Conservation (phyloP, 2,888 invertebrate species). For the Caenorhabditis plicata region DNA sequence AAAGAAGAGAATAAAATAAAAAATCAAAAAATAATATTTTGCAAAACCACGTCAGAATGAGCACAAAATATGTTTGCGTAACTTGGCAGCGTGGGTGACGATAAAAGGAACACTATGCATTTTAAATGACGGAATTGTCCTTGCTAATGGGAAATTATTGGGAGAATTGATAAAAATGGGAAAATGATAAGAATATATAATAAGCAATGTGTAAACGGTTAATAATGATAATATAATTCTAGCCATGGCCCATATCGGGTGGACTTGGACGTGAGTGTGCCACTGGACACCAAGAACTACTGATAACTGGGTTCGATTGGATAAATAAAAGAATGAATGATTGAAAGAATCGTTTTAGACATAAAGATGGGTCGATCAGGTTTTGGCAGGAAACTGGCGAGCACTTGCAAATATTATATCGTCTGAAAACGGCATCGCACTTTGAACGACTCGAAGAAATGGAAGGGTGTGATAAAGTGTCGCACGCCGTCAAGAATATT, state of each 20-base stretch:
- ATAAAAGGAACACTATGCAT: constrained; percentile 1
- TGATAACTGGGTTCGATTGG: constrained; percentile 77
- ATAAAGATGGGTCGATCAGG: constrained; percentile 90
- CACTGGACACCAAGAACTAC: constrained; percentile 94
- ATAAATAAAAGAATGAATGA: background rate
- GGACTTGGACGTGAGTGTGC: constrained; percentile 94
- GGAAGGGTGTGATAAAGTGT: constrained; percentile 44
- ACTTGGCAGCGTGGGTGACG: constrained; percentile 1
- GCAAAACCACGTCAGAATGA: constrained; percentile 21
- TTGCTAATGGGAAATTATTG: background rate
- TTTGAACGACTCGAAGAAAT: constrained; percentile 65
- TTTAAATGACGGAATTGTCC: constrained; percentile 1
- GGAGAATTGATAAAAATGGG: background rate
- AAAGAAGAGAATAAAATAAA: background rate
- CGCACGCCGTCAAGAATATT: constrained; percentile 55
- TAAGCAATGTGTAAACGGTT: too few species aligned
- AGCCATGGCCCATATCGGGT: constrained; percentile 92
- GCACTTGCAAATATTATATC: constrained; percentile 73
- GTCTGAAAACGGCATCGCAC: constrained; percentile 79
- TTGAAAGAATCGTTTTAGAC: constrained; percentile 32
- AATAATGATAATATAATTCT: too few species aligned
- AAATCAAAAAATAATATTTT: background rate
- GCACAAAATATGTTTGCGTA: too few species aligned
- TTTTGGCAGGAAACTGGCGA: constrained; percentile 96
- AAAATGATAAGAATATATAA: background rate